Evolutionary conservation across 2,113 vertebrate species (phyloP), one percentile per base, ranked within the genome.

Genomic region (Thomomys bottae): DNA sequence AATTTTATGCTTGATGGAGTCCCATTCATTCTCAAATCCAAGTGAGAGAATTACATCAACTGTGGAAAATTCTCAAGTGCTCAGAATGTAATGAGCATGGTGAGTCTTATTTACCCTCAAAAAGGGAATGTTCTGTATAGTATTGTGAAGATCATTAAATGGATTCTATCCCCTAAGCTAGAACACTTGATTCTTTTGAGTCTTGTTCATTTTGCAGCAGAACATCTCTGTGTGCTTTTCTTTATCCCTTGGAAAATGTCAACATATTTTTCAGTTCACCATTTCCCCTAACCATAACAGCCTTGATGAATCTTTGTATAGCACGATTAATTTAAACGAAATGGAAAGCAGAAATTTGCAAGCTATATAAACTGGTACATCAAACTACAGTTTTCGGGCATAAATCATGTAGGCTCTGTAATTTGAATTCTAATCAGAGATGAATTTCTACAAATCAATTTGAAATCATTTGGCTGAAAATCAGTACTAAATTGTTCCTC

Each of bases 401-500:
- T 83, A 32, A 63, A 57, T 73, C 17, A 78, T 45, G 15, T 26
- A 72, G 49, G 6, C 12, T 21, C n/a, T 59, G 49, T 72, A 72
- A 54, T 89, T 79, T 89, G 30, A 72, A 86, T 87, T 36, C 3
- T 63, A 85, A 88, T 85, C 42, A 23, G 45, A 83, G 64, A 73
- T 17, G 2, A 91, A 91, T 91, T 91, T 85, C 38, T 61, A 77
- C 77, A 76, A 67, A 61, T 77, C 28, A 63, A n/a, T 70, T 21
- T 81, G 78, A 85, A 86, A 91, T 59, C 8, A 86, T 86, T 94
- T 83, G 20, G 28, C 61, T 70, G 3, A 87, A 87, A 78, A 45
- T 34, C 26, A 83, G 3, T 34, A 66, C 26, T 38, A 86, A 94
- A 82, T 54, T 73, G 15, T 70, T 59, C 40, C 34, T 78, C 7